Evolutionary conservation across 1,140 invertebrate species (phyloP).

Genomic region (Cyrtorhinus lividipennis): DNA sequence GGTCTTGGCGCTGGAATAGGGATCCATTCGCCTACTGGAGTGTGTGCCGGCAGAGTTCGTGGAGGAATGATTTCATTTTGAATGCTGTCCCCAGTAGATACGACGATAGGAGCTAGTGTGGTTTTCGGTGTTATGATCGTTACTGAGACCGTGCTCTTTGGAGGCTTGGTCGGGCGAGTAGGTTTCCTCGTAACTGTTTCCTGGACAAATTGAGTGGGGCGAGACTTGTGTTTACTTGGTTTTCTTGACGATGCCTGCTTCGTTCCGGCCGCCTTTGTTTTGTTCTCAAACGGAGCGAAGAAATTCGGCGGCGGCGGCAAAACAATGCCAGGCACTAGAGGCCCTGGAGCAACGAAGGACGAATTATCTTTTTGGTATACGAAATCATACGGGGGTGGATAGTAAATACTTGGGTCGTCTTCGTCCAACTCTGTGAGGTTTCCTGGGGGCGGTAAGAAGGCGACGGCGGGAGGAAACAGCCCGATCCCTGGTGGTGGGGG

Average conservation of each 20-base stretch:
- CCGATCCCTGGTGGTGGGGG: constrained; percentile 27
- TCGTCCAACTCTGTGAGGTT: constrained; percentile 65
- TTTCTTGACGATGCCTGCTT: constrained; percentile 21
- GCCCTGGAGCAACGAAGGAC: constrained; percentile 61
- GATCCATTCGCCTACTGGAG: constrained; percentile 23
- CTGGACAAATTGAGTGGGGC: constrained; percentile 20
- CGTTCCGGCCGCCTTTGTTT: background rate
- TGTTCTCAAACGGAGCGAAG: constrained; percentile 47
- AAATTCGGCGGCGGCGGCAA: constrained; percentile 74
- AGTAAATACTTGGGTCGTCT: constrained; percentile 76
- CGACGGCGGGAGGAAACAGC: constrained; percentile 47
- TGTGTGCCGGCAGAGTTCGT: constrained; percentile 16
- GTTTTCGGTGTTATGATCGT: constrained; percentile 28
- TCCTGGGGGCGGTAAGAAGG: constrained; percentile 49
- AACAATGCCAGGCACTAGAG: constrained; percentile 71
- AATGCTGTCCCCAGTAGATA: constrained; percentile 10
- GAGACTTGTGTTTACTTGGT: constrained; percentile 20
- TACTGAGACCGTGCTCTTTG: constrained; percentile 22
- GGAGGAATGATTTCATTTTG: constrained; percentile 12
- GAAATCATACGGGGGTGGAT: constrained; percentile 78
- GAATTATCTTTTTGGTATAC: constrained; percentile 63
- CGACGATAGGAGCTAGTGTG: constrained; percentile 17
- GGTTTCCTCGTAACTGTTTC: constrained; percentile 22
- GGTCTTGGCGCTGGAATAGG: constrained; percentile 26
- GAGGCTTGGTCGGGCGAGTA: constrained; percentile 19